Evolutionary conservation across 2,888 invertebrate species (phyloP).

Genomic region (Orchesellides sinensis): DNA sequence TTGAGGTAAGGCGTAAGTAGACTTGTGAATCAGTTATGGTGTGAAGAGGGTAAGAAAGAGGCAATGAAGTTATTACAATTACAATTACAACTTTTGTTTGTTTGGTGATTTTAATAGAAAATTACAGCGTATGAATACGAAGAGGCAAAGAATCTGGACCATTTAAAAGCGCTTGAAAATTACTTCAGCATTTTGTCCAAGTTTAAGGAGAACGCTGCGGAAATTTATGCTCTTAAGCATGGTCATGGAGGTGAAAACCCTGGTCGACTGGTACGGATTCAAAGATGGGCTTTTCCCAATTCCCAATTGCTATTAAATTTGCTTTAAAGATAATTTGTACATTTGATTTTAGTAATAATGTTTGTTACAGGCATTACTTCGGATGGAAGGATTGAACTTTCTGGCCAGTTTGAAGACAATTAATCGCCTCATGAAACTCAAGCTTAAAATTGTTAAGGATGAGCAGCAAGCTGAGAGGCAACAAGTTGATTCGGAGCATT

Average conservation of each 20-base stretch:
- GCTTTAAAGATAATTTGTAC: too few species aligned
- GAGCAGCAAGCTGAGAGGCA: slow-evolving; percentile 77
- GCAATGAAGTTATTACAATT: background rate
- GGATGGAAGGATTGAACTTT: slow-evolving; percentile 63
- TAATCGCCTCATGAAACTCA: slow-evolving; percentile 71
- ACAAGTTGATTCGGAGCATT: slow-evolving; percentile 91
- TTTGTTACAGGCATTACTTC: slow-evolving; percentile 55
- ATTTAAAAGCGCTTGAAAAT: slow-evolving; percentile 7
- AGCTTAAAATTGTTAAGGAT: slow-evolving; percentile 70
- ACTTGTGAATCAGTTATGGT: background rate
- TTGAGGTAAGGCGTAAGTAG: slow-evolving; percentile 56
- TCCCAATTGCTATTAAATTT: too few species aligned
- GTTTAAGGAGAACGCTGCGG: slow-evolving; percentile 50
- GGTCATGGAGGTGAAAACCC: slow-evolving; percentile 4
- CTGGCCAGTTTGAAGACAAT: slow-evolving; percentile 61
- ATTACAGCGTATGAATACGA: slow-evolving; percentile 60
- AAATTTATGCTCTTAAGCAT: slow-evolving; percentile 49
- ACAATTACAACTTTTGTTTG: slow-evolving; percentile 3
- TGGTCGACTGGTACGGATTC: slow-evolving; percentile 47
- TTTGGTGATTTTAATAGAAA: slow-evolving; percentile 51
- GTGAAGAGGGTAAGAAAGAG: background rate
- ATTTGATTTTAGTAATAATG: too few species aligned
- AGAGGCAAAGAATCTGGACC: slow-evolving; percentile 58
- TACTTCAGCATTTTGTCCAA: slow-evolving; percentile 12
- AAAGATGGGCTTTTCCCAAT: too few species aligned